Evolutionary conservation across 2,113 vertebrate species (phyloP), one percentile per base, ranked within the genome.

Genomic region (human (Homo sapiens)): DNA sequence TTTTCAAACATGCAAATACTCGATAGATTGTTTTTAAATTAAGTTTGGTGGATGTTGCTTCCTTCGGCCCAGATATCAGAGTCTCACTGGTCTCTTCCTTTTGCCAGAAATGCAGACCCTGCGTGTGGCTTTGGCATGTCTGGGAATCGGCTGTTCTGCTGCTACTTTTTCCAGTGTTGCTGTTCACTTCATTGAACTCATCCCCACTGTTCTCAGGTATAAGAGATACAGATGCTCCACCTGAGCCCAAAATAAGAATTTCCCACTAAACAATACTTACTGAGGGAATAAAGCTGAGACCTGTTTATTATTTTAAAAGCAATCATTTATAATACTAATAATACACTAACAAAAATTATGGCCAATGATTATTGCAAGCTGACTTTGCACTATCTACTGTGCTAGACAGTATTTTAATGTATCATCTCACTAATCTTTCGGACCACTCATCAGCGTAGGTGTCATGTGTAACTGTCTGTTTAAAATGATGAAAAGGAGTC

Each of bases 201-300:
- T 75, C 20, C 90, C 90, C 66, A 95, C 94, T 7, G 8, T 64
- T 5, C 30, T 92, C n/a, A 96, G 76, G 94, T 96, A 82, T n/a
- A 30, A 64, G 25, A 85, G 38, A 59, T 13, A 6, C 40, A 0
- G 35, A 59, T 48, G 32, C 43, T 48, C 32, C 57, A 6, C 6
- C 59, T 38, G 59, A 38, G 48, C 35, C n/a, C 9, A 20, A 59
- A 59, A n/a, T 25, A 18, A 17, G 32, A 52, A 17, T 48, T 48
- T 48, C 25, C 14, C 18, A 64, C 61, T 25, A 68, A 45, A 9
- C 50, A 23, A 35, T 50, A 79, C 18, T 40, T 57, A 40, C n/a
- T 79, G 14, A 14, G 68, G 17, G 40, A 85, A 40, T 72, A 48
- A 85, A 57, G 5, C 22, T 79, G 32, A 72, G 61, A 25, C 43